Evolutionary conservation across 2,888 invertebrate species (phyloP).

Genomic region (Brenthis ino): DNA sequence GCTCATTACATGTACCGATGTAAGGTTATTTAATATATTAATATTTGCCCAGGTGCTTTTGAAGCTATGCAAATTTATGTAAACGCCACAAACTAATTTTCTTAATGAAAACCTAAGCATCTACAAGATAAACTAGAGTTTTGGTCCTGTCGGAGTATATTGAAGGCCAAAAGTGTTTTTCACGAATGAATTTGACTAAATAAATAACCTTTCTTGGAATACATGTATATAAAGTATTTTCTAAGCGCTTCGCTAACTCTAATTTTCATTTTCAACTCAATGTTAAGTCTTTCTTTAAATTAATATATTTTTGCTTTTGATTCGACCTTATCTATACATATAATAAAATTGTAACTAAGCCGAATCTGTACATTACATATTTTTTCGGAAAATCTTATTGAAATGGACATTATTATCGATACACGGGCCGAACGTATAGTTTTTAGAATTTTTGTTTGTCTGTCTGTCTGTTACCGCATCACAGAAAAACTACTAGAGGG

Average conservation of each 20-base stretch:
- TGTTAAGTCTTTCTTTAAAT: not conserved
- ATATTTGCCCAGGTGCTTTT: slow-evolving; percentile 37
- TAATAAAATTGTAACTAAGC: no score
- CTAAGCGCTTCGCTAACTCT: not conserved
- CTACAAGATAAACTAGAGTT: slow-evolving; percentile 17
- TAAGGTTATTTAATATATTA: slow-evolving; percentile 32
- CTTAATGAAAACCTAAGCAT: slow-evolving; percentile 38
- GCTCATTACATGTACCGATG: slow-evolving; percentile 2
- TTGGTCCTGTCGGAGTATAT: not conserved
- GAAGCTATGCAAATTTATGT: slow-evolving; percentile 42
- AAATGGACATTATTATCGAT: no score
- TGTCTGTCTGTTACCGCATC: no score
- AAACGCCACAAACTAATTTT: slow-evolving; percentile 40
- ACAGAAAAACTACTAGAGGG: no score
- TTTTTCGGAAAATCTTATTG: no score
- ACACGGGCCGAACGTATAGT: no score
- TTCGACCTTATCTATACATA: no score
- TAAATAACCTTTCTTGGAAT: slow-evolving; percentile 1
- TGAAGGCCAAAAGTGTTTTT: not conserved
- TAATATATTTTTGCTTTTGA: no score
- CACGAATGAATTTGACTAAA: slow-evolving; percentile 9
- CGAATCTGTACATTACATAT: no score
- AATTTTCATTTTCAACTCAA: not conserved
- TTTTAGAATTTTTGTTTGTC: no score
- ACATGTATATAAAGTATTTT: not conserved